Base-by-base conservation (phyloP, 2,888 invertebrate species). In the Itoplectis maculator region DNA sequence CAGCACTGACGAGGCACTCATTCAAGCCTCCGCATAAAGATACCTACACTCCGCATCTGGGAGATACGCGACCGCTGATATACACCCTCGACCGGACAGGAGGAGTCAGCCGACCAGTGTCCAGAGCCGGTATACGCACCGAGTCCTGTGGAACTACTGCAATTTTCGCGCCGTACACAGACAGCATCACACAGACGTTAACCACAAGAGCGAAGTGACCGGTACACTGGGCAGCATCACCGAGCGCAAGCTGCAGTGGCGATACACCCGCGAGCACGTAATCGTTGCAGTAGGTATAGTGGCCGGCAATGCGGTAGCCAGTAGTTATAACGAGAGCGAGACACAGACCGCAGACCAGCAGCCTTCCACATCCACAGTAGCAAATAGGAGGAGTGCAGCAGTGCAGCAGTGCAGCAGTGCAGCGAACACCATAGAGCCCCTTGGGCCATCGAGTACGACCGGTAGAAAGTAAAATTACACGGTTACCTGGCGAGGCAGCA, bases 391-490 rank as follows among this genome's bases (percentile, higher is more conserved):
- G 72, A 78, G 78, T 82, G 76, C 42, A 40, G 42, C 47, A 70
- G 72, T 61, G 70, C 63, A 13, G 76, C 42, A 40, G 42, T 54
- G 74, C 75, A 66, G 70, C 63, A 13, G 49, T n/a, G 40, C 40
- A 59, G 51, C 35, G 56, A 66, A 72, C 51, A 68, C 56, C 76
- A 69, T 79, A 54, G 45, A 81, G 56, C 81, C 84, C 82, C 83
- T 47, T 77, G 83, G 86, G 84, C 86, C 81, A 86, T 87, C 81
- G 83, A 79, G 82, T 77, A 83, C 77, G 80, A 84, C 84, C 83
- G 77, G 85, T 86, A 85, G 84, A 86, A 88, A 89, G 86, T 87
- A 84, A 87, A 86, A 89, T 88, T 89, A 85, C 87, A 88, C 87
- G 86, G 86, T 87, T 88, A 87, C 83, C 79, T 83, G 73, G 76